These are phyloP conservation scores for Ichneumoninae sp. DNA, from an alignment of 2,888 invertebrate species.

Conservation along the genomic window DNA sequence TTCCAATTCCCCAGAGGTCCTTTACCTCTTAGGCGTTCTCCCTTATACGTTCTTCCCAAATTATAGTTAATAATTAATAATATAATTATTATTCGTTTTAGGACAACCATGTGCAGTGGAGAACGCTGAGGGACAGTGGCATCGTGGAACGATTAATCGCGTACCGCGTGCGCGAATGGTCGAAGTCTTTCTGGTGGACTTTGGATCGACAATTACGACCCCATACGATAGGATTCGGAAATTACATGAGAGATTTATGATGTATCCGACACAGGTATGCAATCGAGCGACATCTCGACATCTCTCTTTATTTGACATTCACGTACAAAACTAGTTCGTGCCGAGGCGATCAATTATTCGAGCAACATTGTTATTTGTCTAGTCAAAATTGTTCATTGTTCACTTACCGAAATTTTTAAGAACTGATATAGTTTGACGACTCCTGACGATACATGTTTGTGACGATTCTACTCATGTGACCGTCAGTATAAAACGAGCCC, in stretches of 20 bases:
- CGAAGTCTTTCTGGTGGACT: conserved; percentile 88
- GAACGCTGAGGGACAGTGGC: conserved; percentile 78
- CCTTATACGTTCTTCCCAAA: too few species aligned
- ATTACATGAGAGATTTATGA: conserved; percentile 85
- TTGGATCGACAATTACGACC: conserved; percentile 85
- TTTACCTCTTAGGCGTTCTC: too few species aligned
- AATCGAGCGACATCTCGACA: background rate
- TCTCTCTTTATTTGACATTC: background rate
- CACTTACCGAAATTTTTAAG: background rate
- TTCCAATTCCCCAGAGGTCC: too few species aligned
- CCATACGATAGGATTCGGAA: conserved; percentile 85
- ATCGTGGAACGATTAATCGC: conserved; percentile 86
- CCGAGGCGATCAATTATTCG: background rate
- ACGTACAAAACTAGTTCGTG: background rate
- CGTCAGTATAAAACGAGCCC: too few species aligned
- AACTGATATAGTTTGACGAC: too few species aligned
- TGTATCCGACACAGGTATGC: conserved; percentile 85
- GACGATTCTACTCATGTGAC: too few species aligned
- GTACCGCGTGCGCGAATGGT: conserved; percentile 85
- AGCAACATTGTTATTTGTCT: background rate
- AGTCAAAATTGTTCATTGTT: background rate
- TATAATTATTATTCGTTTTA: conserved; percentile 74
- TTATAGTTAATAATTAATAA: too few species aligned
- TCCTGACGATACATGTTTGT: too few species aligned
- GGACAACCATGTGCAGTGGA: conserved; percentile 86